Evolutionary conservation across 2,888 invertebrate species (phyloP).

Genomic region (Thera obeliscata): DNA sequence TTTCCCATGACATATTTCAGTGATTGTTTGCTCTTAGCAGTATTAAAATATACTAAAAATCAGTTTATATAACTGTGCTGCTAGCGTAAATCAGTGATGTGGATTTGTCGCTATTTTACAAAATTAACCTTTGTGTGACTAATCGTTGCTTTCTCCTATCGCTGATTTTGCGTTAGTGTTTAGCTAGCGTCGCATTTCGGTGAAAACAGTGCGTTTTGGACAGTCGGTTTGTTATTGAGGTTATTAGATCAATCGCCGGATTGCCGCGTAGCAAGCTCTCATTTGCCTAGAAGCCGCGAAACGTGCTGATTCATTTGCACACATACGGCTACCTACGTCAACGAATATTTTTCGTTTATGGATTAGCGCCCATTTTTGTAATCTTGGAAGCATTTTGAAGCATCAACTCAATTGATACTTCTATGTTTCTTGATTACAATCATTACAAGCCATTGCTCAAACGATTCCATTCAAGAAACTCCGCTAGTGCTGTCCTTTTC

Average conservation of each 20-base stretch:
- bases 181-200: constrained; percentile 53
- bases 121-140: constrained; percentile 79
- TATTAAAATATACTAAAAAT: constrained; percentile 47
- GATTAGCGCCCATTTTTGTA: constrained; percentile 12
- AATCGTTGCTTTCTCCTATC: constrained; percentile 81
- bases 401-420: neutral
- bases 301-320: constrained; percentile 84
- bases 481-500: constrained; percentile 31
- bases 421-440: constrained; percentile 18
- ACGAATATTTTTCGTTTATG: constrained; percentile 12
- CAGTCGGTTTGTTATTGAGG: constrained; percentile 66
- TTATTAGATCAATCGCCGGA: constrained; percentile 78
- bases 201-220: constrained; percentile 53
- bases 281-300: constrained; percentile 69
- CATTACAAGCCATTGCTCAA: constrained; percentile 14
- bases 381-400: constrained; percentile 5
- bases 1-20: constrained; percentile 67
- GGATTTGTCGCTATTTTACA: constrained; percentile 66
- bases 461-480: constrained; percentile 21
- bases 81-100: constrained; percentile 56
- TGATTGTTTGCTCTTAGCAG: constrained; percentile 45
- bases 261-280: constrained; percentile 81
- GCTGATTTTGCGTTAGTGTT: constrained; percentile 62
- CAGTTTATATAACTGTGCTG: constrained; percentile 72
- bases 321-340: constrained; percentile 61